Conservation (phyloP, 2,113 vertebrate species). For the Taxidea taxus region DNA sequence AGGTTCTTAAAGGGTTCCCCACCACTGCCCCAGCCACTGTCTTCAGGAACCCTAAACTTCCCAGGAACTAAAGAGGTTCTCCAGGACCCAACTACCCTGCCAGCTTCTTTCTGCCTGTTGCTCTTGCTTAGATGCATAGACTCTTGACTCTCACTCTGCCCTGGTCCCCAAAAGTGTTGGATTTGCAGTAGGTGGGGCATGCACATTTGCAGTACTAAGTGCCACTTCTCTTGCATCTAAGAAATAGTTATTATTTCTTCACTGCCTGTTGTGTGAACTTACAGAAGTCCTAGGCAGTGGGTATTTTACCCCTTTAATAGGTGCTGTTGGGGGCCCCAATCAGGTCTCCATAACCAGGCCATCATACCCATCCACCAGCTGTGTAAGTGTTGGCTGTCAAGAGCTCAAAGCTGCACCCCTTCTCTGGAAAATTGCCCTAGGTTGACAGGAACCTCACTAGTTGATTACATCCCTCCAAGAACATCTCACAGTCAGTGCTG, state of each 20-base stretch:
- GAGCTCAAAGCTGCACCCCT: neutral
- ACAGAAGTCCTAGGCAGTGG: neutral
- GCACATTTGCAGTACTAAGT: too few relatives aligned
- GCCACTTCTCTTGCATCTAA: neutral
- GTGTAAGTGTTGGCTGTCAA: neutral
- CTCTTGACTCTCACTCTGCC: neutral
- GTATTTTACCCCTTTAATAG: neutral
- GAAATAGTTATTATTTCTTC: neutral
- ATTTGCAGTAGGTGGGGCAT: neutral
- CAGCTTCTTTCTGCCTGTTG: neutral
- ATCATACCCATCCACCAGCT: neutral
- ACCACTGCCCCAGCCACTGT: neutral
- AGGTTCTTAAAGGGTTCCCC: neutral
- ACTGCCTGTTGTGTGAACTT: neutral
- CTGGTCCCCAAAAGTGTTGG: neutral
- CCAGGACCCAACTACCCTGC: neutral
- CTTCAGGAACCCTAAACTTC: neutral
- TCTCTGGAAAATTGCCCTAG: neutral
- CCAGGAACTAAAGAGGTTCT: neutral
- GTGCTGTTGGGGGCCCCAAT: neutral
- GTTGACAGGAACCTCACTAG: neutral
- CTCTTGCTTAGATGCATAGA: neutral
- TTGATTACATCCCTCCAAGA: neutral
- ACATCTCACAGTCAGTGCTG: neutral
- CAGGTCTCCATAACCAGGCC: neutral